phyloP scores from a whole-genome alignment of 2,888 invertebrate genomes.

The Pyrocoelia pectoralis region DNA sequence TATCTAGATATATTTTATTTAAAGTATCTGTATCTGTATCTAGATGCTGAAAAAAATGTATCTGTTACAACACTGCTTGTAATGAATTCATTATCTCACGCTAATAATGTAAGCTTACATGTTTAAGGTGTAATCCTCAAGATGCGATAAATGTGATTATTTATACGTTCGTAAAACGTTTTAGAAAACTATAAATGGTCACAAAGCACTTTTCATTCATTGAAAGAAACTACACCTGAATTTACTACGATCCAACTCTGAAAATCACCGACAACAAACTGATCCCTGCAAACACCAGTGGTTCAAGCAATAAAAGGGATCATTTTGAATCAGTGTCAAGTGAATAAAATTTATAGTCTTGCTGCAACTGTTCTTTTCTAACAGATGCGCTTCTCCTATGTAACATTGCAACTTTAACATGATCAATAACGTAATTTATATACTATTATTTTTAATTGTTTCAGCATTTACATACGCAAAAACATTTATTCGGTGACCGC shows the following conservation, averaged over 20 bases:
- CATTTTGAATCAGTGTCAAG: constrained; percentile 63
- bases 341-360: constrained; percentile 64
- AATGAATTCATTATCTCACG: too few species aligned
- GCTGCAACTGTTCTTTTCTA: constrained; percentile 52
- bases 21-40: too few species aligned
- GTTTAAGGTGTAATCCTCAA: too few species aligned
- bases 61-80: too few species aligned
- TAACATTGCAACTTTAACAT: constrained; percentile 14
- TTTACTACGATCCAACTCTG: constrained; percentile 32
- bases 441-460: background rate
- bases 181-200: background rate
- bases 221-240: constrained; percentile 21
- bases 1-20: too few species aligned
- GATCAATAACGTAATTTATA: constrained; percentile 9
- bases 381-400: constrained; percentile 25
- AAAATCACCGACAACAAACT: constrained; percentile 52
- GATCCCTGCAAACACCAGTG: constrained; percentile 53
- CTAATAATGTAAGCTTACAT: too few species aligned
- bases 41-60: too few species aligned
- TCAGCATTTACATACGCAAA: background rate
- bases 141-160: too few species aligned
- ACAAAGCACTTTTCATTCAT: constrained; percentile 14
- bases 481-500: too few species aligned
- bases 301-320: constrained; percentile 63
- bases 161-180: background rate